These are phyloP conservation scores for Hippopotamyrus pictus DNA, from an alignment of 2,797 vertebrate genomes.

Conservation along the genomic window DNA sequence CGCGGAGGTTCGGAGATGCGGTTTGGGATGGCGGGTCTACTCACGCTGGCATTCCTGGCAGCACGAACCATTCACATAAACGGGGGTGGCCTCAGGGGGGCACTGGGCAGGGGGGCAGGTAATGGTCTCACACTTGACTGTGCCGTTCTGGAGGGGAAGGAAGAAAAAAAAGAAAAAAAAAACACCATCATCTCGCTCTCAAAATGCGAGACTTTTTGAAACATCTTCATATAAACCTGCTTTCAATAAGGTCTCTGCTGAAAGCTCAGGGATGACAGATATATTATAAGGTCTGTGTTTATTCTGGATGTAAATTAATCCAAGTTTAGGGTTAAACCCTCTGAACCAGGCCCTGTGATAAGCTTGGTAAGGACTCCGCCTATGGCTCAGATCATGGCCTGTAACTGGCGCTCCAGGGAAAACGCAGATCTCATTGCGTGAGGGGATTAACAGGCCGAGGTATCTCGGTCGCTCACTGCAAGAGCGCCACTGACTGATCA, in stretches of 20 bases:
- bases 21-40: slow-evolving; percentile 34
- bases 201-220: neutral
- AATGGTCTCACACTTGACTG: slow-evolving; percentile 70
- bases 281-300: neutral
- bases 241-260: neutral
- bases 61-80: slow-evolving; percentile 72
- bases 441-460: neutral
- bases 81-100: slow-evolving; percentile 61
- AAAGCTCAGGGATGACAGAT: neutral
- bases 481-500: neutral
- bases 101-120: slow-evolving; percentile 64
- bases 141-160: slow-evolving; percentile 65
- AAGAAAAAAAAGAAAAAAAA: neutral
- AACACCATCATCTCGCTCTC: neutral
- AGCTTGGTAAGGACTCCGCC: neutral
- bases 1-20: neutral
- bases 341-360: neutral
- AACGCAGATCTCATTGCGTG: neutral
- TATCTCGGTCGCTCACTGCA: neutral
- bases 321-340: neutral
- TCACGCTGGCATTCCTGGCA: slow-evolving; percentile 81
- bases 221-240: neutral
- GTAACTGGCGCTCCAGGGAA: neutral
- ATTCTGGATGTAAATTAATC: neutral
- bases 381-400: neutral